Evolutionary conservation across 2,888 invertebrate genomes (phyloP).

Genomic region (Rhorus exstirpatorius): DNA sequence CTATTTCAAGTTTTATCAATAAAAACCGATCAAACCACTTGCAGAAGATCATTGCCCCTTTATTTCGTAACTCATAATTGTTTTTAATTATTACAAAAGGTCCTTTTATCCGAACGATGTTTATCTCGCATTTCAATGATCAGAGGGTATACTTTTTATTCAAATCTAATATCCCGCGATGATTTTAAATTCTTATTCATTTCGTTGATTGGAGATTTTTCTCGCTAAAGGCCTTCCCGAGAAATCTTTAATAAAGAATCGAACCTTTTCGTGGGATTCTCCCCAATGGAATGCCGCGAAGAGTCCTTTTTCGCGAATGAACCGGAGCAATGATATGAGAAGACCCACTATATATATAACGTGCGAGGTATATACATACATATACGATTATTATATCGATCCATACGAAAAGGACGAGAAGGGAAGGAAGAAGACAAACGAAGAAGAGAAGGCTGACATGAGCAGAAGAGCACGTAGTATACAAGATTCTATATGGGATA

Average conservation of each 20-base stretch:
- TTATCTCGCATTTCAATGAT: not conserved
- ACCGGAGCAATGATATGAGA: conserved; percentile 48
- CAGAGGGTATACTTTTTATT: conserved; percentile 24
- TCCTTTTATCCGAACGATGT: not conserved
- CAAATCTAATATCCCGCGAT: conserved; percentile 46
- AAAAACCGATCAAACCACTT: no score
- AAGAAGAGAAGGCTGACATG: conserved; percentile 71
- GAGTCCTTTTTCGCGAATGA: conserved; percentile 53
- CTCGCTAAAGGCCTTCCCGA: conserved; percentile 39
- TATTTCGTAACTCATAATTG: no score
- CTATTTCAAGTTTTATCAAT: no score
- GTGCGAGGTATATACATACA: not conserved
- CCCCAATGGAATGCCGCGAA: conserved; percentile 50
- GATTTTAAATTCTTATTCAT: conserved; percentile 36
- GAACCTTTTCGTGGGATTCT: conserved; percentile 66
- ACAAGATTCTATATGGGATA: conserved; percentile 73
- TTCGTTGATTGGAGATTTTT: conserved; percentile 61
- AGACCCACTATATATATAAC: no score
- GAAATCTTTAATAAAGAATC: conserved; percentile 60
- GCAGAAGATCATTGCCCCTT: not conserved
- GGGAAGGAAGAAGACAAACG: conserved; percentile 68
- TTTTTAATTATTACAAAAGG: no score
- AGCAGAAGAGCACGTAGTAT: conserved; percentile 67
- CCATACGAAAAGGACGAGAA: conserved; percentile 29
- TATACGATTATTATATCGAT: conserved; percentile 29